Evolutionary conservation across 2,888 invertebrate species (phyloP).

Genomic region (Synanthedon myopaeformis): DNA sequence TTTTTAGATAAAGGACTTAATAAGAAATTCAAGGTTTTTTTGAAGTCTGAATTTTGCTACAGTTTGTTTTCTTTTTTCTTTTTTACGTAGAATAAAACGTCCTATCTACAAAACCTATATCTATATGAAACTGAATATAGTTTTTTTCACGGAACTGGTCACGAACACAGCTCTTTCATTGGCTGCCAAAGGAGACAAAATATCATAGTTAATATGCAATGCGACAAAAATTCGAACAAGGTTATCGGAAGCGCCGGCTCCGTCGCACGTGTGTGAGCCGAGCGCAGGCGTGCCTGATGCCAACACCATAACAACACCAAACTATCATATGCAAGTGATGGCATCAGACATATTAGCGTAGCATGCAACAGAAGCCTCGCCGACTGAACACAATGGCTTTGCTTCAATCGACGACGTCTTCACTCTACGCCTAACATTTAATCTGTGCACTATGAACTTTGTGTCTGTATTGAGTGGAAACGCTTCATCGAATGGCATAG

Average conservation of each 20-base stretch:
- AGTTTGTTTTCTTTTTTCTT: no score
- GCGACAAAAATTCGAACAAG: constrained; percentile 28
- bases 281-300: constrained; percentile 21
- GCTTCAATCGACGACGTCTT: constrained; percentile 32
- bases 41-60: no score
- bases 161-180: no score
- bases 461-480: constrained; percentile 42
- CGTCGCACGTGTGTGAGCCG: constrained; percentile 43
- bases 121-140: no score
- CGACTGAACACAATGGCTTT: constrained; percentile 21
- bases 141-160: no score
- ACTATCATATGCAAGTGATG: background rate
- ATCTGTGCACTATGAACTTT: constrained; percentile 45
- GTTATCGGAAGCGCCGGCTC: constrained; percentile 59
- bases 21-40: no score
- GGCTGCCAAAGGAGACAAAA: constrained; percentile 2
- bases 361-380: constrained; percentile 48
- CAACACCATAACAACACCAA: constrained; percentile 16
- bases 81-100: no score
- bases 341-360: constrained; percentile 25
- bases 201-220: constrained; percentile 10
- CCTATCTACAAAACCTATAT: no score
- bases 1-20: no score
- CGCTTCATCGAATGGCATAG: constrained; percentile 39
- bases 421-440: constrained; percentile 43